Percentiles rank a stretch among this genome's conserved stretches.
These are phyloP conservation scores for Rapana venosa DNA, from an alignment of 2,888 invertebrate genomes.

Conservation along the genomic window DNA sequence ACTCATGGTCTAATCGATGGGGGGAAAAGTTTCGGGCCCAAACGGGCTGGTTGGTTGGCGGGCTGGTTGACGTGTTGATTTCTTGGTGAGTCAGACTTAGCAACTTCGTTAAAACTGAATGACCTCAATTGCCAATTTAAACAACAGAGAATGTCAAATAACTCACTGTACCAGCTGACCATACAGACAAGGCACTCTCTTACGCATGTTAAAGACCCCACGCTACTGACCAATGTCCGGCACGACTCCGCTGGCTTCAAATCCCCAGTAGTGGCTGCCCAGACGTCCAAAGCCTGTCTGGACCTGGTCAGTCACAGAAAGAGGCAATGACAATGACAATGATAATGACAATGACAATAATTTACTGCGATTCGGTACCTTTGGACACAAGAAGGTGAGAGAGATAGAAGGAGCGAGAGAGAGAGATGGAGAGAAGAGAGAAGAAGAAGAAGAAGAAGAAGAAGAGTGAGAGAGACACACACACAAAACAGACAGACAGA, in stretches of 20 bases:
- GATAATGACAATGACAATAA: too few relatives aligned
- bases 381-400: background rate
- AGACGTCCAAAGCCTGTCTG: constrained; percentile 98
- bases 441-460: background rate
- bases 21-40: too few relatives aligned
- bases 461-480: background rate
- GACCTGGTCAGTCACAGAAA: constrained; percentile 81
- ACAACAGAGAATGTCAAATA: too few relatives aligned
- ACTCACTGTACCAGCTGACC: background rate
- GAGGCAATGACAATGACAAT: too few relatives aligned
- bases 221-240: constrained; percentile 88
- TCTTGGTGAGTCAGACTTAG: too few relatives aligned
- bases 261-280: constrained; percentile 98
- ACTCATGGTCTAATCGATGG: too few relatives aligned
- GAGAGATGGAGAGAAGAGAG: constrained; percentile 13
- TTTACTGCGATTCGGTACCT: background rate
- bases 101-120: too few relatives aligned
- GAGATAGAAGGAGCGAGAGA: background rate
- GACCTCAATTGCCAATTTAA: too few relatives aligned
- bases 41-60: too few relatives aligned
- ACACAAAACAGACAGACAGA: background rate
- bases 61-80: too few relatives aligned
- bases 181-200: background rate
- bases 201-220: background rate
- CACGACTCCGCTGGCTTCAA: constrained; percentile 88